phyloP scores from a whole-genome alignment of 1,140 invertebrate genomes.

The Pygmarrhopalites habei region DNA sequence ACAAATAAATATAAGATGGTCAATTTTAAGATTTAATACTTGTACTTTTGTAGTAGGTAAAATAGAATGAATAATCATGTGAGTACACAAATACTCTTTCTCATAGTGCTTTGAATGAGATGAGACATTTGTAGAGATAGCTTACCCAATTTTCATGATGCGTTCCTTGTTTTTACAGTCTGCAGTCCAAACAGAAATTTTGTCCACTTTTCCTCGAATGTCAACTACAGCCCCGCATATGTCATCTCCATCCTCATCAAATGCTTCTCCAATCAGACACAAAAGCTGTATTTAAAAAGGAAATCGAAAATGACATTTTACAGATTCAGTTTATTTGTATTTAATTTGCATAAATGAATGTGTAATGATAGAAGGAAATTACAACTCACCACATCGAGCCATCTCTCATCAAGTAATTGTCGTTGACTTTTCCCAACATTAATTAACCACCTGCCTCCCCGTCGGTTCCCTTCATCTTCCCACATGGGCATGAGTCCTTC shows the following conservation, averaged over 20 bases:
- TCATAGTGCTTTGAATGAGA: background rate
- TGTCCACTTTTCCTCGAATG: constrained; percentile 81
- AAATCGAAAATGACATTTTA: constrained; percentile 6
- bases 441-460: constrained; percentile 91
- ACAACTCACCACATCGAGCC: constrained; percentile 81
- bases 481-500: constrained; percentile 95
- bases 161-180: constrained; percentile 68
- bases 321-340: background rate
- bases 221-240: constrained; percentile 88
- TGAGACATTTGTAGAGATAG: background rate
- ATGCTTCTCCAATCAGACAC: constrained; percentile 93
- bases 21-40: background rate
- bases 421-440: constrained; percentile 77
- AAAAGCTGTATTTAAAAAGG: constrained; percentile 59
- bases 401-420: constrained; percentile 80
- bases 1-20: constrained; percentile 22
- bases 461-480: constrained; percentile 86
- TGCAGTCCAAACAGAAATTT: constrained; percentile 89
- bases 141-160: constrained; percentile 68
- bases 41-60: no score
- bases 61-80: no score
- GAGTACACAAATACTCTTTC: no score
- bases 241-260: constrained; percentile 80
- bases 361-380: no score
- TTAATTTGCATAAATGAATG: constrained; percentile 3